Percentiles rank a stretch among this genome's conserved stretches.
These are phyloP conservation scores for Trinorchestia longiramus DNA, from an alignment of 1,140 invertebrate genomes.

Conservation along the genomic window DNA sequence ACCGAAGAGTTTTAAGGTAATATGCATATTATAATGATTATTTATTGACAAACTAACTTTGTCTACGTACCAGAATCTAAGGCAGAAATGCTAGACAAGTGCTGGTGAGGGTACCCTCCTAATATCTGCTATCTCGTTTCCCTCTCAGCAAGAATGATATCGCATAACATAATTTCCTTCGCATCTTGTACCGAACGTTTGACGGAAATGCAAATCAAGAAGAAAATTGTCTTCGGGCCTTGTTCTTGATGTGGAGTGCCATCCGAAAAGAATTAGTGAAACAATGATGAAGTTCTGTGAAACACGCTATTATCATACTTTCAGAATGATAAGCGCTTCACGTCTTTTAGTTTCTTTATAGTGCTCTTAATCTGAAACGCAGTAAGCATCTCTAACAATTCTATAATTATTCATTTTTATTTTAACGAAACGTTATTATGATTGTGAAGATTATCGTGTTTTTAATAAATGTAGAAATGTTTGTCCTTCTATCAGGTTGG, in stretches of 20 bases:
- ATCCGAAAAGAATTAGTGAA: neutral
- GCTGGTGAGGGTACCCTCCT: neutral
- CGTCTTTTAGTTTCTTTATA: neutral
- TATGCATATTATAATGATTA: neutral
- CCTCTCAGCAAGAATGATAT: constrained; percentile 16
- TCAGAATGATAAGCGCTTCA: neutral
- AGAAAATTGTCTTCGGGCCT: neutral
- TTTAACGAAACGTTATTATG: no score
- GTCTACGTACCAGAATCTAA: neutral
- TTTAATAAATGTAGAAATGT: neutral
- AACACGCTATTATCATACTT: neutral
- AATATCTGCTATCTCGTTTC: neutral
- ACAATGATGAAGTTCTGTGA: neutral
- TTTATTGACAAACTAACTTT: neutral
- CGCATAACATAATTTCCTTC: constrained; percentile 18
- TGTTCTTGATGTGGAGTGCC: neutral
- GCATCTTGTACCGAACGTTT: neutral
- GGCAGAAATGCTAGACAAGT: neutral
- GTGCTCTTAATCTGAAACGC: neutral
- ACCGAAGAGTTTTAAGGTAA: neutral
- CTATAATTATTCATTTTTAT: neutral
- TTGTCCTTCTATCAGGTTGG: no score
- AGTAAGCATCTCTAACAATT: neutral
- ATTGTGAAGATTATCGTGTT: neutral
- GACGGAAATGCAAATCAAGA: constrained; percentile 44